These are phyloP conservation scores for Gambelia wislizenii DNA, from an alignment of 2,797 vertebrate species.

Conservation along the genomic window DNA sequence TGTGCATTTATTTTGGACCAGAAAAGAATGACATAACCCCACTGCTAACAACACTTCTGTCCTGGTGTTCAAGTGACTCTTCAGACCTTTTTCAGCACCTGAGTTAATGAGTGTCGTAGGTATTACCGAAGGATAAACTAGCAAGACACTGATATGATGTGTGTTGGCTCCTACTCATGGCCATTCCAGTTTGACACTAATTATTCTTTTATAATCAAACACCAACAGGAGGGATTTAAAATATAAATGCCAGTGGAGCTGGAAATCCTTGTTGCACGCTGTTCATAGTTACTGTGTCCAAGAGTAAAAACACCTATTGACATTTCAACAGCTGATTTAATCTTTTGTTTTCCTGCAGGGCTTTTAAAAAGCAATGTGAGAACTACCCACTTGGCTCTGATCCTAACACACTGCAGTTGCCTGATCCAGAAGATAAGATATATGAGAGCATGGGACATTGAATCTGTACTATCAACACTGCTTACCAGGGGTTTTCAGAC, in stretches of 20 bases:
- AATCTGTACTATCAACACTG: background rate
- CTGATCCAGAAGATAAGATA: background rate
- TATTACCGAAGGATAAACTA: slow-evolving; percentile 48
- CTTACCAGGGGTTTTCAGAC: background rate
- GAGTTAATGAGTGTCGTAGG: slow-evolving; percentile 7
- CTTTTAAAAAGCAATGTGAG: accelerated
- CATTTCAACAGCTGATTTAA: slow-evolving; percentile 30
- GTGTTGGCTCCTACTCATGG: slow-evolving; percentile 33
- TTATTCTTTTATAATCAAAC: slow-evolving; percentile 45
- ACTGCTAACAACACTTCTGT: slow-evolving; percentile 19
- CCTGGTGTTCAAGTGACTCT: slow-evolving; percentile 5
- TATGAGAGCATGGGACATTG: background rate
- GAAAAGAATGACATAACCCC: slow-evolving; percentile 23
- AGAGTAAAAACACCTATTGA: slow-evolving; percentile 8
- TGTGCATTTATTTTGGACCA: background rate
- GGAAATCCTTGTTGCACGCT: background rate
- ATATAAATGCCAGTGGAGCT: background rate
- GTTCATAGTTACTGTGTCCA: slow-evolving; percentile 10
- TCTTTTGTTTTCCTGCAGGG: background rate
- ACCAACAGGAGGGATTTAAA: slow-evolving; percentile 6
- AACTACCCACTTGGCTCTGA: background rate
- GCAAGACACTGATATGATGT: slow-evolving; percentile 35
- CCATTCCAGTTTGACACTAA: slow-evolving; percentile 13
- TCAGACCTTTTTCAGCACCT: slow-evolving; percentile 17
- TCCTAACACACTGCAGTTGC: background rate